Conservation (phyloP, 2,113 vertebrate genomes). For the human (Homo sapiens) region DNA sequence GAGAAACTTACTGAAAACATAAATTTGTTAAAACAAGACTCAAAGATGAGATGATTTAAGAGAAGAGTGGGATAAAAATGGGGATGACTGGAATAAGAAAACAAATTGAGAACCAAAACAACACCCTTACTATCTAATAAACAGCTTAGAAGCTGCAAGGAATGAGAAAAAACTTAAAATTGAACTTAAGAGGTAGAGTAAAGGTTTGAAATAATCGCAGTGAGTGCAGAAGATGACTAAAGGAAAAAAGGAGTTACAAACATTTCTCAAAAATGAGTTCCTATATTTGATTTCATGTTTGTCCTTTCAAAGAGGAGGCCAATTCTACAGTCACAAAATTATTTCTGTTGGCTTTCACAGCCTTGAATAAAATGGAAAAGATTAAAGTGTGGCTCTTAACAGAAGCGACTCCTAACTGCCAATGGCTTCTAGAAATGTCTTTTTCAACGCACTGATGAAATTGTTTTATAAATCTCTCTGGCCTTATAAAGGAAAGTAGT, state of each 20-base stretch:
- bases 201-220: constrained; percentile 19
- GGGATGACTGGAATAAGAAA: not conserved
- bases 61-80: not conserved
- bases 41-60: constrained; percentile 4
- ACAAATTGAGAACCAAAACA: not conserved
- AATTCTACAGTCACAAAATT: not conserved
- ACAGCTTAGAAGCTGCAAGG: not conserved
- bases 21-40: not conserved
- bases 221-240: not conserved
- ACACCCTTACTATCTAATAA: not conserved
- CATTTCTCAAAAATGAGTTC: not conserved
- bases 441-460: not conserved
- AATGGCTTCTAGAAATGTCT: not conserved
- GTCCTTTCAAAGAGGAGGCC: not conserved
- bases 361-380: not conserved
- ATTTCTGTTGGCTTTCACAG: constrained; percentile 40
- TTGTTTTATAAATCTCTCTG: constrained; percentile 17
- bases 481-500: constrained; percentile 38
- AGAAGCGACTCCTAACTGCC: not conserved
- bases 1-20: constrained; percentile 28
- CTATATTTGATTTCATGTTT: constrained; percentile 25
- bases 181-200: not conserved
- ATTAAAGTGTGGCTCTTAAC: not conserved
- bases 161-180: not conserved
- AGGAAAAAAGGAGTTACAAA: not conserved